Evolutionary conservation across 2,797 vertebrate genomes (phyloP).

Genomic region (Distichodus sexfasciatus): DNA sequence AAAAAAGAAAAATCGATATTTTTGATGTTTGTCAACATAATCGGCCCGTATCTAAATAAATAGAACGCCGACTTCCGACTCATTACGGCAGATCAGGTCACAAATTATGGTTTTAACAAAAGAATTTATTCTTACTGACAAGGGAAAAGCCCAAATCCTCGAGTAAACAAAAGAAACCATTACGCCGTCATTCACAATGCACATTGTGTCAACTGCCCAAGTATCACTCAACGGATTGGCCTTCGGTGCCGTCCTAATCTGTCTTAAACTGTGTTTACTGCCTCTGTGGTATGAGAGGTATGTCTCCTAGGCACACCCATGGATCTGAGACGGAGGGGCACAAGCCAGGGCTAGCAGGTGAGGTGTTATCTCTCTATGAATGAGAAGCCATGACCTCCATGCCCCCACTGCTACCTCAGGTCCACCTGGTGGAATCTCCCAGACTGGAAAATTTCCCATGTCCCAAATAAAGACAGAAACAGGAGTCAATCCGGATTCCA

Average conservation of each 20-base stretch:
- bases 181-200: conserved; percentile 16
- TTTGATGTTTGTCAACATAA: no score
- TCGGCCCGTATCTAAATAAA: no score
- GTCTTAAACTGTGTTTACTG: conserved; percentile 39
- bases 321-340: conserved; percentile 35
- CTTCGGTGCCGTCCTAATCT: conserved; percentile 20
- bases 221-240: conserved; percentile 26
- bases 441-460: conserved; percentile 38
- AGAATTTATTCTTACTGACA: background rate
- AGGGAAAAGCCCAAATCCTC: background rate
- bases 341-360: conserved; percentile 48
- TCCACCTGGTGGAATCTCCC: conserved; percentile 26
- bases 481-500: conserved; percentile 19
- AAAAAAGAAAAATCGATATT: no score
- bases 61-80: no score
- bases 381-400: conserved; percentile 32
- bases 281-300: conserved; percentile 46
- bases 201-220: conserved; percentile 11
- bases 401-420: background rate
- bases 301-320: conserved; percentile 39
- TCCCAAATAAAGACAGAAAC: conserved; percentile 10
- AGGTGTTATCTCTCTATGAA: conserved; percentile 36
- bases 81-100: no score
- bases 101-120: no score
- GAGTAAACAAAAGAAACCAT: conserved; percentile 28